Evolutionary conservation across 37 sponge, comb jelly and placozoan genomes (phyloP), one percentile per base, ranked within the genome.

Genomic region (Beroe forskalii): DNA sequence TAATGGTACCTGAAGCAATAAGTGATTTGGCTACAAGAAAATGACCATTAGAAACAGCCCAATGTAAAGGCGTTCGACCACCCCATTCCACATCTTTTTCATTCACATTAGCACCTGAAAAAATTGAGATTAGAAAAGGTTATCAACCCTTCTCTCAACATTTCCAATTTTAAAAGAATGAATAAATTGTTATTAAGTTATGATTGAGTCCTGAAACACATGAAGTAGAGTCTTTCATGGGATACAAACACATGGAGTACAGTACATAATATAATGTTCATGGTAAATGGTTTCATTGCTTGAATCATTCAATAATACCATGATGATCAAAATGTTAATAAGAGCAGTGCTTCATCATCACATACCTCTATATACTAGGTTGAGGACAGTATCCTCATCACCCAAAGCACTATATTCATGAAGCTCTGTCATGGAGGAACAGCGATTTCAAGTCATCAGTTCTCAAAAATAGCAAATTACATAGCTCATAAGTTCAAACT

Each of bases 81-180:
- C 86, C 86, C 86, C 86, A 80, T 38, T 80, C 86, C n/a, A 44
- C 31, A 25, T 80, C 86, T 25, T 80, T 80, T 41, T 80, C 86
- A 25, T 41, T 80, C 44, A 80, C 44, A 80, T 80, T 80, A 23
- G 48, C 44, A 44, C 86, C 86, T 80, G 86, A 72, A 28, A 28
- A 55, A 25, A 64, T 25, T 12, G 67, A 64, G 67, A 64, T 14
- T 64, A 27, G 22, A 64, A n/a, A 55, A 55, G 17, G 17, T 19
- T 55, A 55, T 55, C 9, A 17, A 55, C 9, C 9, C 17, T 9
- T 55, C 17, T 55, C 9, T 55, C 9, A 17, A 55, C 14, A 55
- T n/a, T n/a, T n/a, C n/a, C n/a, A n/a, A n/a, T n/a, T n/a, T n/a
- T n/a, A n/a, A n/a, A n/a, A n/a, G n/a, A n/a, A n/a, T n/a, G n/a